Evolutionary conservation across 2,888 invertebrate genomes (phyloP).

Genomic region (Calephelis perditalis): DNA sequence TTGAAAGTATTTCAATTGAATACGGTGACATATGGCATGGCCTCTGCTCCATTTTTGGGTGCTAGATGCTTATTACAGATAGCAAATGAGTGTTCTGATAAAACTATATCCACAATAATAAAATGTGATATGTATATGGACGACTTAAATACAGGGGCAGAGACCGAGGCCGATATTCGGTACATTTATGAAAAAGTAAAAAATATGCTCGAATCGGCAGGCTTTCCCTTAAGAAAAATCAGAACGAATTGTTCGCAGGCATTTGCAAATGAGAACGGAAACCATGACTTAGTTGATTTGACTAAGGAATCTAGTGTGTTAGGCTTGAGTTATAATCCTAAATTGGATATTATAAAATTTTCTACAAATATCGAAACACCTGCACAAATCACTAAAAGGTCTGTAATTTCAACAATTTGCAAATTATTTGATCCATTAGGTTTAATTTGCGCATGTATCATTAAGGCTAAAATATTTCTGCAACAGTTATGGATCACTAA

Average conservation of each 20-base stretch:
- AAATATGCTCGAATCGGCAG: not conserved
- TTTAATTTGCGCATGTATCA: no score
- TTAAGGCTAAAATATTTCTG: no score
- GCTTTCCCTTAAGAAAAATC: not conserved
- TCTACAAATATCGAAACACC: not conserved
- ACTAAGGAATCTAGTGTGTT: no score
- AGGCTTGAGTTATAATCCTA: no score
- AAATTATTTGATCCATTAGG: no score
- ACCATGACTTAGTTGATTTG: no score
- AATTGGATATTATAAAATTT: no score
- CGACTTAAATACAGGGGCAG: constrained; percentile 27
- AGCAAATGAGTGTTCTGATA: not conserved
- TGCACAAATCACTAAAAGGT: not conserved
- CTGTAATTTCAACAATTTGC: not conserved
- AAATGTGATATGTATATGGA: constrained; percentile 28
- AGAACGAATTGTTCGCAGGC: not conserved
- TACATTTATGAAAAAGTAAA: not conserved
- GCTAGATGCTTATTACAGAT: not conserved
- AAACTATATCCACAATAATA: constrained; percentile 15
- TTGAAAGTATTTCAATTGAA: not conserved
- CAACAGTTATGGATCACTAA: no score
- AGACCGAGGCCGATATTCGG: not conserved
- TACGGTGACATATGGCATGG: no score
- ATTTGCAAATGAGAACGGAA: not conserved
- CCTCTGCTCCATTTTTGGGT: not conserved